Evolutionary conservation across 2,888 invertebrate genomes (phyloP).

Genomic region (Chrysomela aeneicollis): DNA sequence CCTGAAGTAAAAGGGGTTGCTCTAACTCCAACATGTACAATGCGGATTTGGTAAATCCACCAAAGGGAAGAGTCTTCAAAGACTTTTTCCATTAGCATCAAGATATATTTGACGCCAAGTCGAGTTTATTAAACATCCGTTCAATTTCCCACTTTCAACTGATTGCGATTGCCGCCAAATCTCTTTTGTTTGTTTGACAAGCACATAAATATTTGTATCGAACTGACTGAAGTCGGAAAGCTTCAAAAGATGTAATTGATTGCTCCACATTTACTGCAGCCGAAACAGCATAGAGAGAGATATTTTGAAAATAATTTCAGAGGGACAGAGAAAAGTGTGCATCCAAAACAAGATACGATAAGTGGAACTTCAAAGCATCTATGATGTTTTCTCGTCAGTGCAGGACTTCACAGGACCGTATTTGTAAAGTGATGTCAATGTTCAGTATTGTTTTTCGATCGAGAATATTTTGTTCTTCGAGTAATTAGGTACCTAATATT

Average conservation of each 20-base stretch:
- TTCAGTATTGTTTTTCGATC: too few relatives aligned
- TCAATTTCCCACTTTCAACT: neutral
- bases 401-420: too few relatives aligned
- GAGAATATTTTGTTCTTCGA: too few relatives aligned
- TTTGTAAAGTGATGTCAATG: too few relatives aligned
- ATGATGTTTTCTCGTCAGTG: constrained; percentile 27
- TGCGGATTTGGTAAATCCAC: too few relatives aligned
- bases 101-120: neutral
- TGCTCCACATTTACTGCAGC: too few relatives aligned
- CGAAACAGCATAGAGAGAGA: neutral
- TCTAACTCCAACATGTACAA: too few relatives aligned
- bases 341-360: constrained; percentile 56
- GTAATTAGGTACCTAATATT: too few relatives aligned
- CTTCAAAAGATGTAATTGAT: constrained; percentile 39
- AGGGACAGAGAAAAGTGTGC: constrained; percentile 54
- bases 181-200: neutral
- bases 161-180: neutral
- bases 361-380: constrained; percentile 57
- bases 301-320: neutral
- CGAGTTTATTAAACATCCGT: neutral
- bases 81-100: neutral
- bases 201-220: neutral
- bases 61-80: too few relatives aligned
- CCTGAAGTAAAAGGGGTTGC: too few relatives aligned
- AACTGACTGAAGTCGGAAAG: neutral